Evolutionary conservation across 2,113 vertebrate genomes (phyloP).

Genomic region (Mandrillus leucophaeus): DNA sequence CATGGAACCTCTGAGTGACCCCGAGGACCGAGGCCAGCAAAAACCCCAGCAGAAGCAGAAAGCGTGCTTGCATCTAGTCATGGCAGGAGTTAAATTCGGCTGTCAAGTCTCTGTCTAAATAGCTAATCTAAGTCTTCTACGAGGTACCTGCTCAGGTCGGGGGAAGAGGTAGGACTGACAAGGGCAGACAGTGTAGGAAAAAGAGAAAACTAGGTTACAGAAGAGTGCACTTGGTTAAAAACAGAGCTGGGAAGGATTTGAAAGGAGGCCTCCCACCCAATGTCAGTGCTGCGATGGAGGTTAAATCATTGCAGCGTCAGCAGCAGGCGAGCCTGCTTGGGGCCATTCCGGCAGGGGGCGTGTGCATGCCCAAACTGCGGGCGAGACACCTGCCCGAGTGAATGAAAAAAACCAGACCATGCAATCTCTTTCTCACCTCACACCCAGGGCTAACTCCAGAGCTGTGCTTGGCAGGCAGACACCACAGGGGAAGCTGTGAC

Average conservation of each 20-base stretch:
- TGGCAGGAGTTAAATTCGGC: slow-evolving; percentile 72
- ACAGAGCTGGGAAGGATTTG: slow-evolving; percentile 81
- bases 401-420: slow-evolving; percentile 90
- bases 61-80: slow-evolving; percentile 77
- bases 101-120: slow-evolving; percentile 80
- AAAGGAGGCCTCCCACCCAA: slow-evolving; percentile 83
- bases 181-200: slow-evolving; percentile 74
- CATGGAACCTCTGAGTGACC: slow-evolving; percentile 79
- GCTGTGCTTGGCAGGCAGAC: slow-evolving; percentile 93
- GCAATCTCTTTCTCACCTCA: slow-evolving; percentile 94
- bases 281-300: slow-evolving; percentile 78
- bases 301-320: slow-evolving; percentile 80
- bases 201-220: slow-evolving; percentile 73
- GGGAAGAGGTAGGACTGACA: slow-evolving; percentile 57
- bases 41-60: slow-evolving; percentile 85
- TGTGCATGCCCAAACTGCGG: slow-evolving; percentile 84
- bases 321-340: slow-evolving; percentile 80
- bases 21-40: slow-evolving; percentile 77
- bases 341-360: slow-evolving; percentile 76
- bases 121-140: slow-evolving; percentile 82
- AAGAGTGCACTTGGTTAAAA: slow-evolving; percentile 81
- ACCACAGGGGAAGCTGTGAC: slow-evolving; percentile 92
- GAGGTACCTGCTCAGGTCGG: slow-evolving; percentile 74
- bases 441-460: slow-evolving; percentile 93
- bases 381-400: slow-evolving; percentile 85